Conservation (phyloP, 2,888 invertebrate genomes). For the Pyrochroa serraticornis region DNA sequence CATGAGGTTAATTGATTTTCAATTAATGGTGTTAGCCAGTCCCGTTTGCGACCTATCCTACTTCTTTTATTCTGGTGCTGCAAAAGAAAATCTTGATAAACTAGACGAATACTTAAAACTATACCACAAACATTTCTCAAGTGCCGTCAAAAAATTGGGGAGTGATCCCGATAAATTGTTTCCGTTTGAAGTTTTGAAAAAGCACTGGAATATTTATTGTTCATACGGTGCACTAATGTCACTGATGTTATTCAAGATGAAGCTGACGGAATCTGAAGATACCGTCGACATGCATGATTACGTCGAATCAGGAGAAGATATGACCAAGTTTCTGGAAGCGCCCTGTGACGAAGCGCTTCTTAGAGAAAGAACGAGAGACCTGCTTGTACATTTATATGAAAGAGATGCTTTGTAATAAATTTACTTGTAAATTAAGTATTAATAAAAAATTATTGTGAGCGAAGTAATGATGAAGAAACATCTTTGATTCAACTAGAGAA, state of each 20-base stretch:
- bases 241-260: slow-evolving; percentile 29
- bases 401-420: slow-evolving; percentile 2
- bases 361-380: background rate
- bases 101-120: slow-evolving; percentile 44
- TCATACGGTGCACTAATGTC: slow-evolving; percentile 35
- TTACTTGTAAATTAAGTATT: background rate
- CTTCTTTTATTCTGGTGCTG: slow-evolving; percentile 47
- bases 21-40: slow-evolving; percentile 35
- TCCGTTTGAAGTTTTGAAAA: slow-evolving; percentile 39
- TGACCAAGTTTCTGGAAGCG: background rate
- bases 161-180: slow-evolving; percentile 42
- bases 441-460: no score
- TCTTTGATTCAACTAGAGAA: slow-evolving; percentile 18
- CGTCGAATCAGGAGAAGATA: slow-evolving; percentile 19
- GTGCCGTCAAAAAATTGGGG: slow-evolving; percentile 37
- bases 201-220: slow-evolving; percentile 40
- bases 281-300: slow-evolving; percentile 24
- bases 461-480: background rate
- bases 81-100: slow-evolving; percentile 42
- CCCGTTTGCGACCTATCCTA: slow-evolving; percentile 50
- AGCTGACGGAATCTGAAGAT: slow-evolving; percentile 32
- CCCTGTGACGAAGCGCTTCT: slow-evolving; percentile 3
- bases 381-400: slow-evolving; percentile 3
- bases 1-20: slow-evolving; percentile 44
- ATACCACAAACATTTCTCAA: slow-evolving; percentile 47